Evolutionary conservation across 2,888 invertebrate genomes (phyloP).

Genomic region (Chloroclysta siterata): DNA sequence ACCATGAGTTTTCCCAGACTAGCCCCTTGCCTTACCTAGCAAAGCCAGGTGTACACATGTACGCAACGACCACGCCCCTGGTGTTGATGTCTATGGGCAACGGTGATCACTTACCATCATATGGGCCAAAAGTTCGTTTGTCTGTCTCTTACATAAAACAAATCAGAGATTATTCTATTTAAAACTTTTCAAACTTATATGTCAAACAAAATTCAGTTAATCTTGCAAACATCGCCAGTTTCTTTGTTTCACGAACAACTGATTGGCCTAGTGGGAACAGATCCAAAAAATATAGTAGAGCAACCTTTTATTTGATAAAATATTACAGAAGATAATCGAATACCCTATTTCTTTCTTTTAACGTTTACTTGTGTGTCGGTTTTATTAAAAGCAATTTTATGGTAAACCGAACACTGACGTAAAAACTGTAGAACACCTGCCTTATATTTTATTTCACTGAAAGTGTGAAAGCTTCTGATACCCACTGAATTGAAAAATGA

Average conservation of each 20-base stretch:
- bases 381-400: constrained; percentile 18
- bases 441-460: constrained; percentile 15
- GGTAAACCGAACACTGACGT: constrained; percentile 9
- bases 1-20: too few relatives aligned
- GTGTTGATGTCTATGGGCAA: too few relatives aligned
- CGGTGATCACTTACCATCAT: too few relatives aligned
- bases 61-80: too few relatives aligned
- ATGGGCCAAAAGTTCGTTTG: too few relatives aligned
- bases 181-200: too few relatives aligned
- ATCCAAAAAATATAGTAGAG: constrained; percentile 7
- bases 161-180: too few relatives aligned
- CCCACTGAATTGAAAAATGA: constrained; percentile 26
- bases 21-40: too few relatives aligned
- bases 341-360: background rate
- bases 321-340: constrained; percentile 3
- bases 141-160: too few relatives aligned
- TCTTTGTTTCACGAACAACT: constrained; percentile 14
- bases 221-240: too few relatives aligned
- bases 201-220: too few relatives aligned
- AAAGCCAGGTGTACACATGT: too few relatives aligned
- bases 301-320: constrained; percentile 2
- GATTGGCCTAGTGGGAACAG: constrained; percentile 18
- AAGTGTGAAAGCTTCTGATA: constrained; percentile 17
- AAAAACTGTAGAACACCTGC: constrained; percentile 10
- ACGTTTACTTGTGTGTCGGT: background rate